These are phyloP conservation scores for Tokudaia muenninki DNA, from an alignment of 2,797 vertebrate genomes.

Conservation along the genomic window DNA sequence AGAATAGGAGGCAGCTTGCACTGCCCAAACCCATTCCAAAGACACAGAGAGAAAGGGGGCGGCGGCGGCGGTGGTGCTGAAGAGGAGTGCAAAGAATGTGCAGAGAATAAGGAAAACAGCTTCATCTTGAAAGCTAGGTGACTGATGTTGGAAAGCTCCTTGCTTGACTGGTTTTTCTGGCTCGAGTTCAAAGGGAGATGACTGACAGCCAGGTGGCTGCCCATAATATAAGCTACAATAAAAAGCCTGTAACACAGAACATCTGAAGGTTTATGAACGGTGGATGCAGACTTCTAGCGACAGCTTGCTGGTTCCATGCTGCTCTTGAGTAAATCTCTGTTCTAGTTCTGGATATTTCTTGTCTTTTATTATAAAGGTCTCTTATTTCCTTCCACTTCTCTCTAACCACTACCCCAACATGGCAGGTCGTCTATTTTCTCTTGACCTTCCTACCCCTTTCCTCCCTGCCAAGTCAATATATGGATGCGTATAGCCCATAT, in stretches of 20 bases:
- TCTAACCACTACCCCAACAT: not conserved
- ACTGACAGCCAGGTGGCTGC: slow-evolving; percentile 45
- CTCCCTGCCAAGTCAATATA: not conserved
- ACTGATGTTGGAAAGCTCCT: not conserved
- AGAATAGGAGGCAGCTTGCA: not conserved
- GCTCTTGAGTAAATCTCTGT: not conserved
- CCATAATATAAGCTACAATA: not conserved
- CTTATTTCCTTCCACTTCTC: not conserved
- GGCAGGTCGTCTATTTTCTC: not conserved
- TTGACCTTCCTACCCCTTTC: not conserved
- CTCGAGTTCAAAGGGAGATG: slow-evolving; percentile 63
- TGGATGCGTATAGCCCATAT: not conserved
- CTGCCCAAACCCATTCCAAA: not conserved
- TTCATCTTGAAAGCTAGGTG: slow-evolving; percentile 13
- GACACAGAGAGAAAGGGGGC: not conserved
- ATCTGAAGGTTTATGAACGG: slow-evolving; percentile 15
- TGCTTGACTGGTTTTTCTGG: slow-evolving; percentile 64
- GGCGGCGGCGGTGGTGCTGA: not conserved
- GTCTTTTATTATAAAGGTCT: not conserved
- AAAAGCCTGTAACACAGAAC: not conserved
- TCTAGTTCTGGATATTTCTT: not conserved
- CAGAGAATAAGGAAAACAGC: not conserved
- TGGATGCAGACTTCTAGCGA: not conserved
- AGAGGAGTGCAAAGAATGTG: not conserved
- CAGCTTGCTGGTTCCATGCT: not conserved